Base-by-base conservation (phyloP, 1,140 invertebrate species). In the Orius laevigatus region DNA sequence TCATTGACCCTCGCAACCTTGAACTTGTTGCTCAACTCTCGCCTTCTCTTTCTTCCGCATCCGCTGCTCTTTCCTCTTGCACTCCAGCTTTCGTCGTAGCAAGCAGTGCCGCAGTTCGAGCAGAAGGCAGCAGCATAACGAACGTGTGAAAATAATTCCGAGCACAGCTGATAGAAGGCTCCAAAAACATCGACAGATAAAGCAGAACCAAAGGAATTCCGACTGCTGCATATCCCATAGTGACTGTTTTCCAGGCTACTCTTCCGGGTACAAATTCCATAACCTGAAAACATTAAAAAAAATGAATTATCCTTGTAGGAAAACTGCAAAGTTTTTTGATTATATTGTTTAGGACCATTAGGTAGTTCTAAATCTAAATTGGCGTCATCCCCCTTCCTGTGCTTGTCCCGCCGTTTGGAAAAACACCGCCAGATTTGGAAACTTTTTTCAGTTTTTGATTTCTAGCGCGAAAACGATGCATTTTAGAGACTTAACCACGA, bases 201-300 rank as follows among this genome's bases (percentile, higher is more conserved):
- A 95, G 74, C 34, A 95, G 71, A 51, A 89, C 92, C 50, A 95
- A 63, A 0, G 91, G 91, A 56, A 95, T 92, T 11, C 90, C 89
- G 11, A 93, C 69, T 35, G 82, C 75, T 9, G 88, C 88, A 66
- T 93, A 94, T 5, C 83, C 75, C 62, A 93, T 84, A 3, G 89
- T 91, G 0, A 86, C 78, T 20, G 84, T 71, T 62, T 88, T 82
- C 0, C 88, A 81, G 66, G 1, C 79, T 74, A 1, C 71, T 73
- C 50, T 74, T 72, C n/a, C 1, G 87, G 86, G 1, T 81, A 78
- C 20, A 91, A 81, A 58, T 86, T 10, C 89, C 89, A 61, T 90
- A 93, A 58, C 89, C 88, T 89, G 70, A 32, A n/a, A 56, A 53
- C 44, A 48, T 32, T 55, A 46, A 51, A 32, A 10, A 38, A 12